Percentiles rank a stretch among this genome's conserved stretches.
Conservation (phyloP, 2,888 invertebrate species). For the Agrypnus murinus region DNA sequence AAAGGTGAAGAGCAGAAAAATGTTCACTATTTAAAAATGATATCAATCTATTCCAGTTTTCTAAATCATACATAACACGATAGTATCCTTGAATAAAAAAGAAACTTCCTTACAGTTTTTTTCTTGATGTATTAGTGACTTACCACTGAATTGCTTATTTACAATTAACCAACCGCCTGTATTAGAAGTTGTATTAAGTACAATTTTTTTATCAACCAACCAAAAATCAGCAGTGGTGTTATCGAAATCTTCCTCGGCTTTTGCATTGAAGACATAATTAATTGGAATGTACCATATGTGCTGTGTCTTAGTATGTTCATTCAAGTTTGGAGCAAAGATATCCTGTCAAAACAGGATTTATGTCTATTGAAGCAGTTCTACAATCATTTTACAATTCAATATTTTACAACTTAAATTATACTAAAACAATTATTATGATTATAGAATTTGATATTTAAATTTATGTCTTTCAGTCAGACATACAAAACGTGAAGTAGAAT, state of each 20-base stretch:
- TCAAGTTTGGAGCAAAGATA: not conserved
- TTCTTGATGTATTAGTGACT: too few species aligned
- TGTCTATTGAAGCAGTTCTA: too few species aligned
- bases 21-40: constrained; percentile 69
- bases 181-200: not conserved
- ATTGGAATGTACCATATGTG: constrained; percentile 32
- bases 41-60: constrained; percentile 82
- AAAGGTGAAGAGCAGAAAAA: constrained; percentile 72
- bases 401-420: too few species aligned
- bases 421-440: too few species aligned
- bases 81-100: constrained; percentile 74
- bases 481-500: too few species aligned
- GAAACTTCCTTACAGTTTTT: not conserved
- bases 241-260: not conserved
- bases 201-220: constrained; percentile 36
- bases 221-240: constrained; percentile 36
- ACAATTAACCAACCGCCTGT: constrained; percentile 66
- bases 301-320: not conserved
- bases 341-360: too few species aligned
- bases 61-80: constrained; percentile 84
- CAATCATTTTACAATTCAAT: too few species aligned
- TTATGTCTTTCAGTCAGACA: too few species aligned
- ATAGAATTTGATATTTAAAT: too few species aligned
- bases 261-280: constrained; percentile 25
- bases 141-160: constrained; percentile 38